Base-by-base conservation (phyloP, 2,113 vertebrate genomes). In the Edolisoma coerulescens region DNA sequence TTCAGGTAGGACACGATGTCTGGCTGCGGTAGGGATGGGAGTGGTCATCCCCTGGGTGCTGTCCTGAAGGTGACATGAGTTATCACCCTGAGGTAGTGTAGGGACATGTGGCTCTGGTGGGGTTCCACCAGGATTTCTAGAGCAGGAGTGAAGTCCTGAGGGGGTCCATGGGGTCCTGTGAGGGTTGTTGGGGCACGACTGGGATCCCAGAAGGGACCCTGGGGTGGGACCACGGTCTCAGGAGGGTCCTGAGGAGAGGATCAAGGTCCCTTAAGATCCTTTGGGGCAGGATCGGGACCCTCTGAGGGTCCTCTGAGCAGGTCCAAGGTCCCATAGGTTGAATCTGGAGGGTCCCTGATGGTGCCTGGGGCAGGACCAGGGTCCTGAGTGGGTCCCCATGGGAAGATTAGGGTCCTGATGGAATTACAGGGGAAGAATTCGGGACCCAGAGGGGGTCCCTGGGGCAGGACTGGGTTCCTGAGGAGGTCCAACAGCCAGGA, bases 341-440 rank as follows among this genome's bases (percentile, higher is more conserved):
- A 32, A 8, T 23, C 6, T 44, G 19, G 32, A 75, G 28, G 13
- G 33, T 75, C 60, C 16, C 23, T 52, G 19, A 35, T 60, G 39
- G 13, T 21, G 12, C 10, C 13, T 33, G 22, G 30, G 28, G 16
- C 33, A 73, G 42, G 30, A 85, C 3, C 11, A 28, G 39, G 10
- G 18, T 47, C 32, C 23, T 65, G 11, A 60, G 16, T 47, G 23
- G 6, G 13, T 76, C 30, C 17, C 15, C 0, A 0, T 37, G 21
- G 26, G 10, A 74, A 50, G 24, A 35, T 0, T 14, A n/a, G n/a
- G 21, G 7, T 71, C n/a, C 56, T 37, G 49, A 59, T 32, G 14
- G 7, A 26, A 23, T 50, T 28, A 0, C 0, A 1, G 11, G 14
- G 7, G 19, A 28, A 41, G 44, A 60, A 52, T 3, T 21, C 1